Evolutionary conservation across 1,140 invertebrate species (phyloP).

Genomic region (Drosophila rhopaloa): DNA sequence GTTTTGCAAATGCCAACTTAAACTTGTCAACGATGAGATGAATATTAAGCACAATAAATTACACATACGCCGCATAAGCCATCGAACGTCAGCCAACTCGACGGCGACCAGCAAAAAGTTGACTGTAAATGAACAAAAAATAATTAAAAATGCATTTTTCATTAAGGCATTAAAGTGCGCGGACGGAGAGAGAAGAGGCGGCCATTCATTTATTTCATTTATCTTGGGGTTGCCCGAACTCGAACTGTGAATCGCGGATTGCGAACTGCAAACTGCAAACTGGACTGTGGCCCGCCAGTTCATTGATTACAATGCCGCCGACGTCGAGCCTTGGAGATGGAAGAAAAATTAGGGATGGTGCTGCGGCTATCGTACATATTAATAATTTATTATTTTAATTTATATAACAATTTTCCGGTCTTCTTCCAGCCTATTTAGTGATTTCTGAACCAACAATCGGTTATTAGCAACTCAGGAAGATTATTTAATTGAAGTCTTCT

Average conservation of each 20-base stretch:
- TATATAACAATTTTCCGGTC: too few relatives aligned
- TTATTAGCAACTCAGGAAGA: too few relatives aligned
- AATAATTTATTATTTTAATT: neutral
- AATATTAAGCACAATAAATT: slow-evolving; percentile 69
- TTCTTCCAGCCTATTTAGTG: too few relatives aligned
- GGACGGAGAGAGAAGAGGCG: neutral
- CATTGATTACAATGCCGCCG: slow-evolving; percentile 60
- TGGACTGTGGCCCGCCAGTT: slow-evolving; percentile 49
- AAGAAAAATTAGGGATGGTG: slow-evolving; percentile 10
- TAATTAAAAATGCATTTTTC: slow-evolving; percentile 82
- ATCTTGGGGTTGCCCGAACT: slow-evolving; percentile 56
- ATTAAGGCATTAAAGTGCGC: slow-evolving; percentile 75
- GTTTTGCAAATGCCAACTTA: slow-evolving; percentile 49
- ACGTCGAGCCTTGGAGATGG: slow-evolving; percentile 1
- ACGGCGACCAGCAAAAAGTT: slow-evolving; percentile 35
- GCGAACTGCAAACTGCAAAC: slow-evolving; percentile 18
- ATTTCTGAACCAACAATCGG: too few relatives aligned
- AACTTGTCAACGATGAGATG: slow-evolving; percentile 57
- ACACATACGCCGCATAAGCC: slow-evolving; percentile 76
- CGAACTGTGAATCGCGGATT: slow-evolving; percentile 5
- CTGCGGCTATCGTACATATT: neutral
- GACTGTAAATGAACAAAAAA: slow-evolving; percentile 77
- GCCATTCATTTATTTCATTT: slow-evolving; percentile 81
- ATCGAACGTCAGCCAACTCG: slow-evolving; percentile 36
- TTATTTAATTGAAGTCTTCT: too few relatives aligned